A percentile compares a stretch with the other conserved stretches of the same genome.
phyloP scores from a whole-genome alignment of 2,797 vertebrate species.

The Tapera naevia region DNA sequence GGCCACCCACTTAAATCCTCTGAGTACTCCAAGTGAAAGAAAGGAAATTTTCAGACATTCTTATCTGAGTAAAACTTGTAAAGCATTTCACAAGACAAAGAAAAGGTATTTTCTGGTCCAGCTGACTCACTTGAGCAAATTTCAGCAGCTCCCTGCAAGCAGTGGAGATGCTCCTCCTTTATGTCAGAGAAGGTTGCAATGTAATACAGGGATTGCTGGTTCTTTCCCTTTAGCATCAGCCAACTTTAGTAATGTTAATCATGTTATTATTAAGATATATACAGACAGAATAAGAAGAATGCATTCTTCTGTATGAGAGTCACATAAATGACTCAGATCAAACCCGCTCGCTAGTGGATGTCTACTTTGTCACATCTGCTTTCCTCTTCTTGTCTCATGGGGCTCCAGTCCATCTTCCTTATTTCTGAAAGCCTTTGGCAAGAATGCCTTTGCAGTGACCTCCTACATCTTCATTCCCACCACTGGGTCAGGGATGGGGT shows the following conservation, averaged over 20 bases:
- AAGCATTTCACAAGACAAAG: neutral
- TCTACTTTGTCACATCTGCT: neutral
- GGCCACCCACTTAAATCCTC: neutral
- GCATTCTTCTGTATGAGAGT: neutral
- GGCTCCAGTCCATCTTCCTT: neutral
- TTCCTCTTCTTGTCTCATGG: neutral
- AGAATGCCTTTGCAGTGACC: neutral
- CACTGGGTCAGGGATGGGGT: neutral
- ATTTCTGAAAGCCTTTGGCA: neutral
- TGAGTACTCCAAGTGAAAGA: neutral
- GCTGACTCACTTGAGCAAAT: neutral
- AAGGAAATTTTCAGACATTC: neutral
- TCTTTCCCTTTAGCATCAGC: neutral
- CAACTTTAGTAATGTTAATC: neutral
- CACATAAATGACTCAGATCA: neutral
- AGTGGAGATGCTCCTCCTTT: neutral
- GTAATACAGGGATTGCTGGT: neutral
- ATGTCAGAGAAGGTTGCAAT: neutral
- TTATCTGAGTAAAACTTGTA: neutral
- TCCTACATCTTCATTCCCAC: neutral
- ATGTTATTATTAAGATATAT: neutral
- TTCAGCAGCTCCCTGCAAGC: neutral
- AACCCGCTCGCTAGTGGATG: neutral
- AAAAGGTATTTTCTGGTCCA: neutral
- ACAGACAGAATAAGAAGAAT: neutral